These are phyloP conservation scores for Thalassarche chlororhynchos DNA, from an alignment of 2,113 vertebrate species.

Conservation along the genomic window DNA sequence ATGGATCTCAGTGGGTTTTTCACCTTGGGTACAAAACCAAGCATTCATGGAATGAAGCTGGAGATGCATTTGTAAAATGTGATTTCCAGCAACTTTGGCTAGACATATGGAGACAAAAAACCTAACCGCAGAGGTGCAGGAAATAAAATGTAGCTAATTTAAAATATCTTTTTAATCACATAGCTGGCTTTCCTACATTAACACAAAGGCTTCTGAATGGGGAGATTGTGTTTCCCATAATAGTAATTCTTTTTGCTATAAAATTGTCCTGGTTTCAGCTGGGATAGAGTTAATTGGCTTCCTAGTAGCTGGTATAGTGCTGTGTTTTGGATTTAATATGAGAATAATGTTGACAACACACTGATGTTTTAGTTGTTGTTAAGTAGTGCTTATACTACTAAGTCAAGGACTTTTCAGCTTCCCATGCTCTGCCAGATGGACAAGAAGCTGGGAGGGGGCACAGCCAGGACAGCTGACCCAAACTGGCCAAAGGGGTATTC, in stretches of 20 bases:
- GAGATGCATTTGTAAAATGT: neutral
- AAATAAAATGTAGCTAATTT: conserved; percentile 58
- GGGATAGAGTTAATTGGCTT: too few relatives aligned
- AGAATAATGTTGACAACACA: too few relatives aligned
- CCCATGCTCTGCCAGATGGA: too few relatives aligned
- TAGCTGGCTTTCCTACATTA: neutral
- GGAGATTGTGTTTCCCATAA: conserved; percentile 10
- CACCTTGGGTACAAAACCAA: neutral
- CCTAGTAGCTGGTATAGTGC: too few relatives aligned
- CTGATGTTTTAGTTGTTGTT: too few relatives aligned
- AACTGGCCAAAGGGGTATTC: too few relatives aligned
- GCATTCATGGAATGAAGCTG: neutral
- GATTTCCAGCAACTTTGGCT: conserved; percentile 10
- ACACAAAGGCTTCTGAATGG: conserved; percentile 8
- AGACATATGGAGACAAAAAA: neutral
- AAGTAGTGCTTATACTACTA: too few relatives aligned
- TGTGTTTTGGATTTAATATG: too few relatives aligned
- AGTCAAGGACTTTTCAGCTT: too few relatives aligned
- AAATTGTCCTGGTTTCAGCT: neutral
- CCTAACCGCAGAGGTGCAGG: neutral
- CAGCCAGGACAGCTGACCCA: too few relatives aligned
- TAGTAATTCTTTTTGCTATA: conserved; percentile 44
- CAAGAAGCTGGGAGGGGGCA: too few relatives aligned
- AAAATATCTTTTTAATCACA: conserved; percentile 37
- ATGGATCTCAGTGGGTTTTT: neutral